Base-by-base conservation (phyloP, 1,140 invertebrate genomes). In the Anastrepha ludens region DNA sequence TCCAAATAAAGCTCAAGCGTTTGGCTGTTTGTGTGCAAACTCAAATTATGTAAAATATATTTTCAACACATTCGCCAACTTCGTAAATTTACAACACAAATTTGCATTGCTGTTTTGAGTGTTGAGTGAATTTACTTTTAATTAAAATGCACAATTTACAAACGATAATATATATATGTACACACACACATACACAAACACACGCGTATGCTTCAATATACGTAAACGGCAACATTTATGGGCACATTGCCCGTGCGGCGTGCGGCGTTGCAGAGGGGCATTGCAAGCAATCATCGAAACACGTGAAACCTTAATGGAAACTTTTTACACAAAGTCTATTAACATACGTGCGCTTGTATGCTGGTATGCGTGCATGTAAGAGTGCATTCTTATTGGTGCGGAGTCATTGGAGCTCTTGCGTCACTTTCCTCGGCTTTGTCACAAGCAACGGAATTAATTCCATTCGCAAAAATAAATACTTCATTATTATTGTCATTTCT, bases 141-240 rank as follows among this genome's bases (percentile, higher is more conserved):
- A 87, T 87, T 87, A 87, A 87, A 87, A 67, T 87, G n/a, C 74
- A 81, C 74, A 81, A 81, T 81, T 81, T 81, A 81, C 74, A 81
- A 81, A 81, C 74, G 47, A 58, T 81, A 55, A 55, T 81, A 15
- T 55, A 15, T 55, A n/a, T 17, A 74, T 41, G 15, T 41, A 85
- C 47, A 59, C 81, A 29, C 81, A 58, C 44, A 62, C 50, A 44
- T 41, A 41, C 41, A 15, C 3, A 7, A 4, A 11, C 6, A 9
- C 29, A 67, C 17, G 65, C 8, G 29, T 13, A 4, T 41, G 65
- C 29, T 55, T 55, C 50, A 6, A 74, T 50, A 47, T n/a, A 74
- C 11, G 41, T 41, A 70, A n/a, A 47, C 5, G 39, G n/a, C 11
- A 41, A 78, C 44, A 29, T 39, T 50, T n/a, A 47, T 29, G 39